Evolutionary conservation across 37 sponge, comb jelly and placozoan species (phyloP).

Genomic region (Geodia barretti): DNA sequence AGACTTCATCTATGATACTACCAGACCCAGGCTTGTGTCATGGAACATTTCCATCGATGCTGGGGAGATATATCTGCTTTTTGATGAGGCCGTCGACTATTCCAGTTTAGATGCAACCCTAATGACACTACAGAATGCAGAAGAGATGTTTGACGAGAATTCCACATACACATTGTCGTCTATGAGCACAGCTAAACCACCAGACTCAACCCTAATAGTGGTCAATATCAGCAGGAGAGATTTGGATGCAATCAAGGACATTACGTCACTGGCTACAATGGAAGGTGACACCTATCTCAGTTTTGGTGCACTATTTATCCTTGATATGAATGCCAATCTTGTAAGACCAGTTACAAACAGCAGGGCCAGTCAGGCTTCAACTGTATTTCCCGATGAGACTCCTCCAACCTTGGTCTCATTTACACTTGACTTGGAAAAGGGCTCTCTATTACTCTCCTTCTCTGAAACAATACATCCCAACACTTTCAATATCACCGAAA

Average conservation of each 20-base stretch:
- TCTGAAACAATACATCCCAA: constrained; percentile 82
- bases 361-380: constrained; percentile 39
- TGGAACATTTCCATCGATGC: constrained; percentile 80
- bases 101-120: constrained; percentile 35
- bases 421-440: constrained; percentile 55
- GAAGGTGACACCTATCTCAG: constrained; percentile 61
- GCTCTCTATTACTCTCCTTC: constrained; percentile 65
- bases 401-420: constrained; percentile 58
- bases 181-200: constrained; percentile 33
- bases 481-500: constrained; percentile 74
- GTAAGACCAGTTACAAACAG: constrained; percentile 23
- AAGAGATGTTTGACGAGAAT: neutral
- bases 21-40: constrained; percentile 56
- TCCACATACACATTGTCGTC: constrained; percentile 22
- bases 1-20: constrained; percentile 63
- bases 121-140: constrained; percentile 48
- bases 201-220: constrained; percentile 47
- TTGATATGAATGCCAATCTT: constrained; percentile 73
- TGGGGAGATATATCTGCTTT: constrained; percentile 66
- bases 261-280: constrained; percentile 54
- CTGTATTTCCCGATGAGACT: constrained; percentile 68
- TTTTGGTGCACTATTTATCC: constrained; percentile 35
- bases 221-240: constrained; percentile 57
- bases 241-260: constrained; percentile 78
- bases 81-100: constrained; percentile 74